Conservation (phyloP, 2,797 vertebrate genomes). For the Oreochromis mossambicus region DNA sequence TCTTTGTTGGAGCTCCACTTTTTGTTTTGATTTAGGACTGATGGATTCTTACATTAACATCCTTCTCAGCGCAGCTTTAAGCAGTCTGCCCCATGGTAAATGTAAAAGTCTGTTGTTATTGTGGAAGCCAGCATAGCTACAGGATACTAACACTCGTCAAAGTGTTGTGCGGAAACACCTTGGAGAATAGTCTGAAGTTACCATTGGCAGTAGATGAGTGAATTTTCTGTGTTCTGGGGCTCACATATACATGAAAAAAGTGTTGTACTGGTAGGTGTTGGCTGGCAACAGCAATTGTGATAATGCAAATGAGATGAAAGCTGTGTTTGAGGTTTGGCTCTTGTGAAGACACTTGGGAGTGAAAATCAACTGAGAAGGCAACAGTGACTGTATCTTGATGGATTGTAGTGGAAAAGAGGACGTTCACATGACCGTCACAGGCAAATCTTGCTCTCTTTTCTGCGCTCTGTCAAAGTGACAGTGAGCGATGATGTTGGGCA, state of each 20-base stretch:
- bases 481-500: neutral
- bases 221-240: slow-evolving; percentile 30
- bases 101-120: slow-evolving; percentile 47
- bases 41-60: slow-evolving; percentile 15
- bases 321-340: slow-evolving; percentile 46
- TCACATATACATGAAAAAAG: slow-evolving; percentile 13
- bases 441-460: neutral
- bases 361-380: slow-evolving; percentile 57
- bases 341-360: slow-evolving; percentile 33
- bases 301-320: slow-evolving; percentile 55
- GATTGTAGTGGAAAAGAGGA: neutral
- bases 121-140: slow-evolving; percentile 27
- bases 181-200: slow-evolving; percentile 44
- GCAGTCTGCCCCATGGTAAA: slow-evolving; percentile 31
- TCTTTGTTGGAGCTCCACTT: slow-evolving; percentile 20
- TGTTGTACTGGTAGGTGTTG: slow-evolving; percentile 36
- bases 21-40: slow-evolving; percentile 18
- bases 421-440: neutral
- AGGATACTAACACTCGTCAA: slow-evolving; percentile 43
- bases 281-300: slow-evolving; percentile 40
- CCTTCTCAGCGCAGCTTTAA: slow-evolving; percentile 11
- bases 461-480: neutral
- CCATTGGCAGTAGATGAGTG: slow-evolving; percentile 42
- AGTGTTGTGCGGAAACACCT: slow-evolving; percentile 44
- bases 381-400: neutral